Evolutionary conservation across 2,888 invertebrate species (phyloP).

Genomic region (Synergus umbraculus): DNA sequence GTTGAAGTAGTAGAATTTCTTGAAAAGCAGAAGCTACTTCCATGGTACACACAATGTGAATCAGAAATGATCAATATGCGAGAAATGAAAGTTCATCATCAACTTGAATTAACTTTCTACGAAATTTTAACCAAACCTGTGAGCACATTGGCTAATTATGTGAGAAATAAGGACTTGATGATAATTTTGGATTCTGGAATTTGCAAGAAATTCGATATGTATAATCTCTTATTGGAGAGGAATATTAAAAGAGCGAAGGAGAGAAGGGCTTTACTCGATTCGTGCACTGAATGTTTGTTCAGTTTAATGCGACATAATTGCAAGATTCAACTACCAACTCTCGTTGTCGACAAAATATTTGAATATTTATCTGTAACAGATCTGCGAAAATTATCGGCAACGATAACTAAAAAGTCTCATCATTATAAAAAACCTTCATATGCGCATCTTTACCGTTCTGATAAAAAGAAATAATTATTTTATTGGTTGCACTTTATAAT

Average conservation of each 20-base stretch:
- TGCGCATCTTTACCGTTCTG: neutral
- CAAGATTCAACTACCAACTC: neutral
- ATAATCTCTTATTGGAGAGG: neutral
- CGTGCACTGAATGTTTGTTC: neutral
- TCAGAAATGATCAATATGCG: too few species aligned
- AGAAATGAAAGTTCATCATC: too few species aligned
- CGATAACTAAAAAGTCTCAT: neutral
- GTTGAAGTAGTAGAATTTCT: too few species aligned
- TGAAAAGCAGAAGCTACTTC: too few species aligned
- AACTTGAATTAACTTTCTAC: too few species aligned
- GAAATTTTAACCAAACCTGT: too few species aligned
- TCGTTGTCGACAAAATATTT: constrained; percentile 14
- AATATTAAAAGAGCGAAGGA: neutral
- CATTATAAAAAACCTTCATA: neutral
- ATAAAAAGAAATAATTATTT: neutral
- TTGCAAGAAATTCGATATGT: neutral
- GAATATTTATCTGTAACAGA: neutral
- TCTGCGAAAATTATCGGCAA: constrained; percentile 2
- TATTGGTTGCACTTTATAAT: neutral
- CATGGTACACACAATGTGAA: too few species aligned
- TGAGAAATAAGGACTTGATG: neutral
- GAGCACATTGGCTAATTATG: too few species aligned
- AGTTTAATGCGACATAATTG: neutral
- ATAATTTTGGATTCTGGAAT: neutral
- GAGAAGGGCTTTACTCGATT: neutral